Conservation (phyloP, 2,797 vertebrate species). For the Gouania willdenowi region DNA sequence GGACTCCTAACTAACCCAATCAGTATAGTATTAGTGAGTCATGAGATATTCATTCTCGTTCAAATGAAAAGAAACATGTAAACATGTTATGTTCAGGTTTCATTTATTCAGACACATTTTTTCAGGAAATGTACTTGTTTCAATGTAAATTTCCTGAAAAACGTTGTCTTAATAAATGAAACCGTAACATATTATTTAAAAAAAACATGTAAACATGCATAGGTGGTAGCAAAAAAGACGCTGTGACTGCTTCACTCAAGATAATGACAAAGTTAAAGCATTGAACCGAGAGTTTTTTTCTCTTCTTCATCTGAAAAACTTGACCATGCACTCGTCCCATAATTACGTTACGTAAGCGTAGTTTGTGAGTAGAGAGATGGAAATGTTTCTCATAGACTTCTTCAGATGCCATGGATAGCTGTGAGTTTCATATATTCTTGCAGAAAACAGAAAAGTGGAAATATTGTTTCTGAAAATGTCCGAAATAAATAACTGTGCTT, state of each 20-base stretch:
- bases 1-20: too few relatives aligned
- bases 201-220: too few relatives aligned
- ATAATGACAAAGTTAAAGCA: neutral
- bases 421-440: constrained; percentile 24
- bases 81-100: too few relatives aligned
- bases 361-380: constrained; percentile 3
- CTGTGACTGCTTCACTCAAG: neutral
- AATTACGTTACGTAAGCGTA: constrained; percentile 7
- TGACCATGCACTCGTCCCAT: neutral
- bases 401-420: constrained; percentile 7
- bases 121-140: too few relatives aligned
- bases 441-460: constrained; percentile 38
- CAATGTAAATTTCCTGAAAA: too few relatives aligned
- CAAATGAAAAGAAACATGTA: too few relatives aligned
- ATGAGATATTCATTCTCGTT: too few relatives aligned
- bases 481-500: constrained; percentile 65
- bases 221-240: neutral
- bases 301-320: too few relatives aligned
- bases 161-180: neutral
- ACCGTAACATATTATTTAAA: too few relatives aligned
- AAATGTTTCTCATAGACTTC: constrained; percentile 4
- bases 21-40: too few relatives aligned
- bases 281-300: neutral
- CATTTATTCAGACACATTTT: too few relatives aligned
- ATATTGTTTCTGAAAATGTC: constrained; percentile 48